Evolutionary conservation across 2,797 vertebrate genomes (phyloP).

Genomic region (Propithecus deckenii): DNA sequence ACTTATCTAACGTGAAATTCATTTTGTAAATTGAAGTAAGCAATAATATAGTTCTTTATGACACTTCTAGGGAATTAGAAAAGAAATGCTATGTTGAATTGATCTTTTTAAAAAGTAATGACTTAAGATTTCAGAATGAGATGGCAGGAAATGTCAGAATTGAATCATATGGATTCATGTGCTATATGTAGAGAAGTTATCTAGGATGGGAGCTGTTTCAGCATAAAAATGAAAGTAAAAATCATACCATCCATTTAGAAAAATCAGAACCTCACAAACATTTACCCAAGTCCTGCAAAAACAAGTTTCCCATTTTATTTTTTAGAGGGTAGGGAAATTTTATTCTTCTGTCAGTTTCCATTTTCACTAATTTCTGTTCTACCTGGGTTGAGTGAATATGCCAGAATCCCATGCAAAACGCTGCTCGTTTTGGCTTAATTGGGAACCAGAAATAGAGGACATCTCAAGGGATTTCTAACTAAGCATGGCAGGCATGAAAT

Average conservation of each 20-base stretch:
- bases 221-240: slow-evolving; percentile 53
- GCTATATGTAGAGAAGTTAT: not conserved
- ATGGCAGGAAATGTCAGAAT: slow-evolving; percentile 51
- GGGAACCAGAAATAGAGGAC: slow-evolving; percentile 49
- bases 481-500: not conserved
- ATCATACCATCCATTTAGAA: slow-evolving; percentile 10
- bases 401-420: not conserved
- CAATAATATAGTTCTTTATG: slow-evolving; percentile 28
- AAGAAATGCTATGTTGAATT: slow-evolving; percentile 51
- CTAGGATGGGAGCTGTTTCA: not conserved
- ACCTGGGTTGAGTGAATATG: slow-evolving; percentile 16
- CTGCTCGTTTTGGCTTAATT: slow-evolving; percentile 52
- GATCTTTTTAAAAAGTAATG: slow-evolving; percentile 55
- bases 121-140: slow-evolving; percentile 33
- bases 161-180: slow-evolving; percentile 27
- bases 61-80: slow-evolving; percentile 53
- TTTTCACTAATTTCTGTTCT: slow-evolving; percentile 55
- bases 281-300: not conserved
- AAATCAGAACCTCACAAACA: slow-evolving; percentile 9
- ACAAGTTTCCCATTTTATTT: not conserved
- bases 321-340: not conserved
- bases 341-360: slow-evolving; percentile 7
- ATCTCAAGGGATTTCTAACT: slow-evolving; percentile 3
- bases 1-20: slow-evolving; percentile 34
- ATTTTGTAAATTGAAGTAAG: slow-evolving; percentile 57